These are phyloP conservation scores for Aphaenogaster floridana DNA, from an alignment of 1,140 invertebrate genomes.

Conservation along the genomic window DNA sequence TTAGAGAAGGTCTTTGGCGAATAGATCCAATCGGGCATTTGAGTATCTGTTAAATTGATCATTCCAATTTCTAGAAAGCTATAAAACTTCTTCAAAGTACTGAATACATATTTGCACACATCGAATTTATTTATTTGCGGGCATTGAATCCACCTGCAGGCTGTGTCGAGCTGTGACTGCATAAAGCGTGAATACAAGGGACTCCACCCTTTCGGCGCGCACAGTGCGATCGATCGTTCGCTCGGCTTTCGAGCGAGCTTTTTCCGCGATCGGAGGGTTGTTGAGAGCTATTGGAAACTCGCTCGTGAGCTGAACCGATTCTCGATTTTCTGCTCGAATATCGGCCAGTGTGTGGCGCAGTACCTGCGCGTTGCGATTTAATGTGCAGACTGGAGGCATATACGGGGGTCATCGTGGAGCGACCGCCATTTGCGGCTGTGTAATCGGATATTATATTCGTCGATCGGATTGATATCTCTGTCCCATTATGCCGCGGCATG, in stretches of 20 bases:
- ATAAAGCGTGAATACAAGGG: background rate
- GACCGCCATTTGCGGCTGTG: slow-evolving; percentile 52
- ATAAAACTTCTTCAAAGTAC: background rate
- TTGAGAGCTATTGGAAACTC: slow-evolving; percentile 28
- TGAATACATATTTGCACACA: slow-evolving; percentile 1
- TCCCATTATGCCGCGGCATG: slow-evolving; percentile 76
- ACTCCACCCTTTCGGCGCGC: slow-evolving; percentile 34
- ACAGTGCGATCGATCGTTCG: slow-evolving; percentile 13
- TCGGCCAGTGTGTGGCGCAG: background rate
- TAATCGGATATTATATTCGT: slow-evolving; percentile 79
- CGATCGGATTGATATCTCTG: slow-evolving; percentile 77
- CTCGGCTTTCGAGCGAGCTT: slow-evolving; percentile 38
- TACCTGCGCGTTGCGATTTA: slow-evolving; percentile 24
- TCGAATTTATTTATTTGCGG: slow-evolving; percentile 15
- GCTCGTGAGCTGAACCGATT: slow-evolving; percentile 15
- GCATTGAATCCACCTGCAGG: background rate
- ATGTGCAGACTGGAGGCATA: background rate
- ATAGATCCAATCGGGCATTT: background rate
- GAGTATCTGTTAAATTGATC: background rate
- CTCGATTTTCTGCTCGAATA: slow-evolving; percentile 50
- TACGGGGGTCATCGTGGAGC: background rate
- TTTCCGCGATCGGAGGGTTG: slow-evolving; percentile 1
- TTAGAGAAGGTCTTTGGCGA: background rate
- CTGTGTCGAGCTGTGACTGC: background rate
- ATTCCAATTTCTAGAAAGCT: background rate